These are phyloP conservation scores for Ichneumon xanthorius DNA, from an alignment of 2,888 invertebrate species.

Conservation along the genomic window DNA sequence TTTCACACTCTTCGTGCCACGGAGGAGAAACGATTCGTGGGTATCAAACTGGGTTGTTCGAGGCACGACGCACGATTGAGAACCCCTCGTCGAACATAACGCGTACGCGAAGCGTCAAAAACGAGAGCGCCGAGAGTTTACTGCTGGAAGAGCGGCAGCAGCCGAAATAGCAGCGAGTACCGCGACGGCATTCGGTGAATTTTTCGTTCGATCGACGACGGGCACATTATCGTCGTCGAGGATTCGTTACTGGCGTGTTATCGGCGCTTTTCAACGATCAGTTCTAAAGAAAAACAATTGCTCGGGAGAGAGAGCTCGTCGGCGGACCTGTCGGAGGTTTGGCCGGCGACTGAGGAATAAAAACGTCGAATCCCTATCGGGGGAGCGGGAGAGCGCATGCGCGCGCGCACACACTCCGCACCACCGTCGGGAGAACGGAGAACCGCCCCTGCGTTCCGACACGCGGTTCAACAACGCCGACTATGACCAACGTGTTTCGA, in stretches of 20 bases:
- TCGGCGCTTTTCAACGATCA: not conserved
- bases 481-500: not conserved
- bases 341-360: constrained; percentile 82
- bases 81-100: no score
- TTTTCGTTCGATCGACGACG: constrained; percentile 6
- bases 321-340: constrained; percentile 80
- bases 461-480: constrained; percentile 22
- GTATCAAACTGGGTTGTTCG: no score
- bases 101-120: no score
- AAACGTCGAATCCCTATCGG: constrained; percentile 79
- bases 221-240: not conserved
- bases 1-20: constrained; percentile 13
- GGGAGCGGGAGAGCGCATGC: constrained; percentile 48
- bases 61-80: no score
- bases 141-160: not conserved
- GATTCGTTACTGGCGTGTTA: not conserved
- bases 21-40: no score
- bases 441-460: constrained; percentile 8
- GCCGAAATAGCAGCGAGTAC: constrained; percentile 4
- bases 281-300: not conserved
- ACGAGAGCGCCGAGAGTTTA: no score
- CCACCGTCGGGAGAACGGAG: constrained; percentile 1
- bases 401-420: constrained; percentile 17
- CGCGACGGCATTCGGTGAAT: not conserved
- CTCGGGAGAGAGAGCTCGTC: constrained; percentile 65